Base-by-base conservation (phyloP, 2,888 invertebrate species). In the Ophion costatus region DNA sequence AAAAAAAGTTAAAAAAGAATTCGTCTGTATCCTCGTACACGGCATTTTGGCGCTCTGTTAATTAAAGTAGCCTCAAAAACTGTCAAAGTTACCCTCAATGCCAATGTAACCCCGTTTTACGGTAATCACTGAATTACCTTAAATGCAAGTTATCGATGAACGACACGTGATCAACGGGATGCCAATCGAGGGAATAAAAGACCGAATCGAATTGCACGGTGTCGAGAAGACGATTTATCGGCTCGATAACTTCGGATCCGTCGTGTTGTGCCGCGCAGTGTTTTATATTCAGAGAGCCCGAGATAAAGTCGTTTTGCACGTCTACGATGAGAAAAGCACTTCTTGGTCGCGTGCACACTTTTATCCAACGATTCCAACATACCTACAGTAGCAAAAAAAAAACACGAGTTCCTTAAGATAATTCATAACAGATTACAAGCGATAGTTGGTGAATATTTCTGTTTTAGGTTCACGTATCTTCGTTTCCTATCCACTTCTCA, bases 271-370 rank as follows among this genome's bases (percentile, higher is more conserved):
- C 98, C 85, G 98, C 97, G 94, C 98, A 98, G 92, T 98, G 96
- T 94, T 97, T 97, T 92, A 99, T 97, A 94, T 98, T 97, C 90
- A 99, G 95, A 9, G 98, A 97, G 64, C 99, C 99, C 79, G 97
- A 96, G 92, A 99, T 98, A 94, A 99, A 99, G 94, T 99, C 99
- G 94, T 99, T 99, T 95, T 99, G 99, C 42, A 99, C 98, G 94
- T 99, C 99, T 86, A 99, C 98, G 84, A 99, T 96, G 87, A 99
- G 95, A 93, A 99, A 97, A 33, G 97, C 98, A 92, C 96, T 97
- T 88, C 97, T 96, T 22, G 98, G 98, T 78, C 97, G 96, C 3
- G 93, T 92, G 87, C 92, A 93, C 91, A 97, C 96, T 96, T 98
- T 98, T 87, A 98, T 97, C 98, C 98, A 98, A 90, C 97, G 96